A percentile compares a stretch with the other conserved stretches of the same genome.
phyloP scores from a whole-genome alignment of 2,797 vertebrate species.

The Chelon labrosus region DNA sequence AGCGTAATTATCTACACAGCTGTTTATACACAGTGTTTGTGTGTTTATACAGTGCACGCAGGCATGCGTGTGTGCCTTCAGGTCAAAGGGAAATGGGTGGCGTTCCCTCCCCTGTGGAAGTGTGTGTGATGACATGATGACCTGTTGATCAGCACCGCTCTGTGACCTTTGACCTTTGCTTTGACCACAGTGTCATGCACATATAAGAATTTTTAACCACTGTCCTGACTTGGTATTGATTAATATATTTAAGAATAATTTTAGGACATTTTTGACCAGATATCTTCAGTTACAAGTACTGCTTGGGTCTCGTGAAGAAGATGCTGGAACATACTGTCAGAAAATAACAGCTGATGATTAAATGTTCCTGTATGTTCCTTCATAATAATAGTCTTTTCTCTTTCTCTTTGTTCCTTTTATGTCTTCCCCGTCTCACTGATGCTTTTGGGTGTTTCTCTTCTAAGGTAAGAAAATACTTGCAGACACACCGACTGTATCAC shows the following conservation, averaged over 20 bases:
- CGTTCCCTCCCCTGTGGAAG: slow-evolving; percentile 60
- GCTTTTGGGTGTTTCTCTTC: slow-evolving; percentile 12
- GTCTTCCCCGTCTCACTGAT: not conserved
- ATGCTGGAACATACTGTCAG: not conserved
- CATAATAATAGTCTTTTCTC: slow-evolving; percentile 26
- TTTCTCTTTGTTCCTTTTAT: slow-evolving; percentile 44
- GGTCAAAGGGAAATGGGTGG: slow-evolving; percentile 70
- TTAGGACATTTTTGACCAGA: no score
- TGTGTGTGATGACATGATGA: slow-evolving; percentile 74
- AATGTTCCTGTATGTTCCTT: not conserved
- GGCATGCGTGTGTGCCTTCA: slow-evolving; percentile 9
- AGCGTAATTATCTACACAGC: slow-evolving; percentile 49
- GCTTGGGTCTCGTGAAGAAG: no score
- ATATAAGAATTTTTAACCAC: not conserved
- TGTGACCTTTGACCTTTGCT: slow-evolving; percentile 59
- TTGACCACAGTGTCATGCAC: slow-evolving; percentile 7
- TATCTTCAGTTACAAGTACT: no score
- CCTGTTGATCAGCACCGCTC: slow-evolving; percentile 41
- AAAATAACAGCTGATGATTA: not conserved
- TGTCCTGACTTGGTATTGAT: no score
- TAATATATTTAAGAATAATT: no score
- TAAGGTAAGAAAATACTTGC: slow-evolving; percentile 71
- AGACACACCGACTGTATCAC: slow-evolving; percentile 10
- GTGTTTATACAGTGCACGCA: slow-evolving; percentile 19
- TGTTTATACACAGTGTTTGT: slow-evolving; percentile 41